Evolutionary conservation across 2,797 vertebrate species (phyloP).

Genomic region (Tinamus major): DNA sequence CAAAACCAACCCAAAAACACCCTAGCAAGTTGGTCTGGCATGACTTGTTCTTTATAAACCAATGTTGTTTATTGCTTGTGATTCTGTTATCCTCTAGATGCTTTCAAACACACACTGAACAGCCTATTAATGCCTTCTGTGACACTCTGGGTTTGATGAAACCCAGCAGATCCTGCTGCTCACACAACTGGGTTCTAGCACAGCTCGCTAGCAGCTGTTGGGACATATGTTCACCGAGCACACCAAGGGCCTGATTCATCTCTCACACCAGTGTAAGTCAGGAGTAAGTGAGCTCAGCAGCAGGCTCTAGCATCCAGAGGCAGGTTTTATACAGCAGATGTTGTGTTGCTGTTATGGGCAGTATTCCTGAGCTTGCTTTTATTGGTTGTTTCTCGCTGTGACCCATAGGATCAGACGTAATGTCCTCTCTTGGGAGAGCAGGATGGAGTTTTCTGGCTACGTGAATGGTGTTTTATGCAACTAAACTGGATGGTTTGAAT

Average conservation of each 20-base stretch:
- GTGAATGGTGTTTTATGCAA: not conserved
- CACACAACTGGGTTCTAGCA: conserved; percentile 9
- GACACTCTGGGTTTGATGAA: conserved; percentile 43
- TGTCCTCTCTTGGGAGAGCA: not conserved
- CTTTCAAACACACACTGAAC: conserved; percentile 1
- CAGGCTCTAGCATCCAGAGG: not conserved
- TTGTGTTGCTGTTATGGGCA: conserved; percentile 42
- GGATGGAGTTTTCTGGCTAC: not conserved
- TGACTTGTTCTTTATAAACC: conserved; percentile 36
- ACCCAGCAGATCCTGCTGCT: conserved; percentile 65
- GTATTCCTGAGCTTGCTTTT: conserved; percentile 49
- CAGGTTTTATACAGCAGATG: conserved; percentile 59
- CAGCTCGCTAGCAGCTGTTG: conserved; percentile 48
- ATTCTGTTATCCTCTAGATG: conserved; percentile 11
- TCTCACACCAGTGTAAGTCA: not conserved
- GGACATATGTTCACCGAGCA: conserved; percentile 47
- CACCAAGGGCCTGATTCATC: conserved; percentile 32
- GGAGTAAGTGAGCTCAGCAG: conserved; percentile 18
- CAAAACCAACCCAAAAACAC: not conserved
- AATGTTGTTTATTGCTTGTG: conserved; percentile 21
- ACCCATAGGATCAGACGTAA: not conserved
- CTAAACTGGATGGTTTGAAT: not conserved
- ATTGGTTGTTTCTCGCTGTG: conserved; percentile 8
- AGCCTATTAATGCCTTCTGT: conserved; percentile 56
- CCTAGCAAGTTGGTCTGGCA: conserved; percentile 27